phyloP scores from a whole-genome alignment of 2,888 invertebrate species.

The Myathropa florea region DNA sequence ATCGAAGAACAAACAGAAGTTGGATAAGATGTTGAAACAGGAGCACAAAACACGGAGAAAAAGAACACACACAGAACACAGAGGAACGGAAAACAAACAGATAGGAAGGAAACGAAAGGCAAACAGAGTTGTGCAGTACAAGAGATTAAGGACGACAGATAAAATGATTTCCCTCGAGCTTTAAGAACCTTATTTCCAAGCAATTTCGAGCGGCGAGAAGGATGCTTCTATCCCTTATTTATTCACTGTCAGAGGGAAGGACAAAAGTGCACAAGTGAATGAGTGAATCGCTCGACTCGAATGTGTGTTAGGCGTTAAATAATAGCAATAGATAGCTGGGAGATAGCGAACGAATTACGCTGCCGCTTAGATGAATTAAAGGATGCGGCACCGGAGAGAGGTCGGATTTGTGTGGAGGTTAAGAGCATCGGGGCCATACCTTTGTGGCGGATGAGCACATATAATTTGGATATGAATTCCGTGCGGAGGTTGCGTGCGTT shows the following conservation, averaged over 20 bases:
- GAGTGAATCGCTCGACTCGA: constrained; percentile 47
- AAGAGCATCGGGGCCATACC: constrained; percentile 9
- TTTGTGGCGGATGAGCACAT: constrained; percentile 13
- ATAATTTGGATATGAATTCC: constrained; percentile 52
- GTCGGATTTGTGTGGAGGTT: neutral
- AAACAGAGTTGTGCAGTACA: constrained; percentile 63
- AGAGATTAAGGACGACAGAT: constrained; percentile 69
- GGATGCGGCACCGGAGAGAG: neutral
- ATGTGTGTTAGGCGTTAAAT: constrained; percentile 54
- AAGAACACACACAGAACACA: neutral
- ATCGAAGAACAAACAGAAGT: constrained; percentile 43
- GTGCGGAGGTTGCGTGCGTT: constrained; percentile 31
- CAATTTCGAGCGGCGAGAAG: constrained; percentile 58
- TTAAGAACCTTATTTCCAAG: constrained; percentile 65
- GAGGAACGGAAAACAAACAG: constrained; percentile 7
- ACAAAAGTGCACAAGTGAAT: constrained; percentile 57
- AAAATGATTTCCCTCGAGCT: constrained; percentile 69
- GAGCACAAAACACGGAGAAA: neutral
- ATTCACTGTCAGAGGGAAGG: constrained; percentile 53
- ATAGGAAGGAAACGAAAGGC: constrained; percentile 37
- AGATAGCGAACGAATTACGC: constrained; percentile 44
- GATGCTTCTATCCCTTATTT: constrained; percentile 57
- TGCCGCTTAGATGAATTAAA: constrained; percentile 54
- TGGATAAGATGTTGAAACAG: neutral
- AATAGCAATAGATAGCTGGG: constrained; percentile 44